Evolutionary conservation across 2,113 vertebrate species (phyloP).

Genomic region (Salminus brasiliensis): DNA sequence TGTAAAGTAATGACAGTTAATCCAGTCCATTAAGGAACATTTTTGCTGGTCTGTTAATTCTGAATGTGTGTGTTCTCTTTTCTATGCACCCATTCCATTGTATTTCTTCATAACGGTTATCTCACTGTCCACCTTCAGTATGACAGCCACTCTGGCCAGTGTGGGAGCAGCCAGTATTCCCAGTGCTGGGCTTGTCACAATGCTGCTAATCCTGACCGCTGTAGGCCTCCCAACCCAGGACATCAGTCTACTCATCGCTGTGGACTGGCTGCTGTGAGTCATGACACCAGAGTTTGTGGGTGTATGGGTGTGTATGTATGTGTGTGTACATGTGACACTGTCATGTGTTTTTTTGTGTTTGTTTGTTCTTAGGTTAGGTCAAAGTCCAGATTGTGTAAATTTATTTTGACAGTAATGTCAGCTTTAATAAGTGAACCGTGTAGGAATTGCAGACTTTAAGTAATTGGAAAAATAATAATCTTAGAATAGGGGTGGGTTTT

Average conservation of each 20-base stretch:
- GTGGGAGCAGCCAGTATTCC: constrained; percentile 86
- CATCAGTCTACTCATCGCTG: constrained; percentile 84
- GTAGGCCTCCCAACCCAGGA: constrained; percentile 85
- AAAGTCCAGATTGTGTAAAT: not conserved
- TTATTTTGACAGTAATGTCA: too few species aligned
- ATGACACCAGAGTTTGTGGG: not conserved
- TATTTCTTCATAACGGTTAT: not conserved
- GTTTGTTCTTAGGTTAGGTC: too few species aligned
- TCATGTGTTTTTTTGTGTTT: too few species aligned
- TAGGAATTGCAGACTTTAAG: too few species aligned
- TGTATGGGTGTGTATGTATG: too few species aligned
- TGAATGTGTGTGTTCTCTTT: not conserved
- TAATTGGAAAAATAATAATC: too few species aligned
- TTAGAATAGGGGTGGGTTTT: not conserved
- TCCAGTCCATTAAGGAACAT: too few species aligned
- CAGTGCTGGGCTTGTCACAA: constrained; percentile 84
- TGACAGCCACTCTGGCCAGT: constrained; percentile 83
- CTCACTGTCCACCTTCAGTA: not conserved
- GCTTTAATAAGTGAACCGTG: too few species aligned
- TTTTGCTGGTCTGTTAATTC: too few species aligned
- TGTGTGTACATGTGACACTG: too few species aligned
- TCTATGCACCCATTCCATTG: not conserved
- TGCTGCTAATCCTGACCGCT: constrained; percentile 84
- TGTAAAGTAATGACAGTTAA: too few species aligned
- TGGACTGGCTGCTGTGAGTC: constrained; percentile 88